These are phyloP conservation scores for Heteropelma amictum DNA, from an alignment of 2,888 invertebrate species.

Conservation along the genomic window DNA sequence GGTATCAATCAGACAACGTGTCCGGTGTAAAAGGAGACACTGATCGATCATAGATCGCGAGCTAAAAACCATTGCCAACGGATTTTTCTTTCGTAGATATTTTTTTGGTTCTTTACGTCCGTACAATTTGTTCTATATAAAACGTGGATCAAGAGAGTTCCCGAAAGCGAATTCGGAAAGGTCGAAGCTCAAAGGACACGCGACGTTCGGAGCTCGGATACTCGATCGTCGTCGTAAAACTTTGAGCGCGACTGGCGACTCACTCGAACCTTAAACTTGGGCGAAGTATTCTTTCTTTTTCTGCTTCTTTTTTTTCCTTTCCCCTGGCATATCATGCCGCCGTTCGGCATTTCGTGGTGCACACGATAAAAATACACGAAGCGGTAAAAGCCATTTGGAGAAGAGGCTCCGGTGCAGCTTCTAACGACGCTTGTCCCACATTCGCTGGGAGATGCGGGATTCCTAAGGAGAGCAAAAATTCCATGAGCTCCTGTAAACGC, in stretches of 20 bases:
- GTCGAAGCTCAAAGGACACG: slow-evolving; percentile 4
- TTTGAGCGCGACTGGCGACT: slow-evolving; percentile 23
- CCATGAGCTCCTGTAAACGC: slow-evolving; percentile 29
- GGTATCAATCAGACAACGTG: too few species aligned
- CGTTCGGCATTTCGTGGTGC: slow-evolving; percentile 25
- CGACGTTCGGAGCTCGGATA: background rate
- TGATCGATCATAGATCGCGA: background rate
- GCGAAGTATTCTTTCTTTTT: slow-evolving; percentile 12
- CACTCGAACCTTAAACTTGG: slow-evolving; percentile 45
- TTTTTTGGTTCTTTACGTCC: background rate
- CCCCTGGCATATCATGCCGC: background rate
- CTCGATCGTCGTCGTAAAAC: slow-evolving; percentile 40
- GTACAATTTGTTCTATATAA: slow-evolving; percentile 8
- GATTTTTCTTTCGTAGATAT: background rate
- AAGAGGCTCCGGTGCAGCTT: background rate
- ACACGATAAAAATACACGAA: slow-evolving; percentile 40
- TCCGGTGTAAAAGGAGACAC: too few species aligned
- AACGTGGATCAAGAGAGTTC: slow-evolving; percentile 46
- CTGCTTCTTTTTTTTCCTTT: background rate
- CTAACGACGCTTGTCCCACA: slow-evolving; percentile 44
- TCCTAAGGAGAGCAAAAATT: slow-evolving; percentile 17
- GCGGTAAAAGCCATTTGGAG: slow-evolving; percentile 19
- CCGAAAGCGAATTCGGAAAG: slow-evolving; percentile 39
- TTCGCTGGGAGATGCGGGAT: slow-evolving; percentile 19
- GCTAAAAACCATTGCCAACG: slow-evolving; percentile 2